These are phyloP conservation scores for Plebejus anna DNA, from an alignment of 2,888 invertebrate genomes.

Conservation along the genomic window DNA sequence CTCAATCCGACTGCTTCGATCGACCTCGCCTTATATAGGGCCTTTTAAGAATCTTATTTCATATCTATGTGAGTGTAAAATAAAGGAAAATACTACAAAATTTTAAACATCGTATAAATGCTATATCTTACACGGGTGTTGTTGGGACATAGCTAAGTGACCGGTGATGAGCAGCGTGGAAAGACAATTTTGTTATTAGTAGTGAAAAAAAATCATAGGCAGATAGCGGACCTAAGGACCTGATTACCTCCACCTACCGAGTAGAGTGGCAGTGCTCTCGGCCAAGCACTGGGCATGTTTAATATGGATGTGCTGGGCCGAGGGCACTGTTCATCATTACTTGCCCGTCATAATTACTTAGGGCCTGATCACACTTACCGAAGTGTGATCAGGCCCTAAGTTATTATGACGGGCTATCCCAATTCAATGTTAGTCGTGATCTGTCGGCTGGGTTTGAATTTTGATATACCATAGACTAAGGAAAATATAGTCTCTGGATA, in stretches of 20 bases:
- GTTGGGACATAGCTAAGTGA: constrained; percentile 78
- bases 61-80: background rate
- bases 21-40: background rate
- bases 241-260: no score
- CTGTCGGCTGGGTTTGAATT: background rate
- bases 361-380: no score
- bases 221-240: background rate
- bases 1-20: no score
- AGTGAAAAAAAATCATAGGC: constrained; percentile 35
- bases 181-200: constrained; percentile 36
- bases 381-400: background rate
- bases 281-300: no score
- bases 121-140: constrained; percentile 82
- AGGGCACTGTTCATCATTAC: no score
- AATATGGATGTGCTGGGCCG: no score
- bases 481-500: no score
- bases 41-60: background rate
- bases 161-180: constrained; percentile 73
- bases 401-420: background rate
- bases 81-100: constrained; percentile 1
- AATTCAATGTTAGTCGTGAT: background rate
- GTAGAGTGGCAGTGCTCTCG: no score
- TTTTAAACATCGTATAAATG: background rate
- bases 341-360: no score
- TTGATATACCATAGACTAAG: no score